Percentiles rank a stretch among this genome's conserved stretches.
These are phyloP conservation scores for Numida meleagris DNA, from an alignment of 2,113 vertebrate species.

Conservation along the genomic window DNA sequence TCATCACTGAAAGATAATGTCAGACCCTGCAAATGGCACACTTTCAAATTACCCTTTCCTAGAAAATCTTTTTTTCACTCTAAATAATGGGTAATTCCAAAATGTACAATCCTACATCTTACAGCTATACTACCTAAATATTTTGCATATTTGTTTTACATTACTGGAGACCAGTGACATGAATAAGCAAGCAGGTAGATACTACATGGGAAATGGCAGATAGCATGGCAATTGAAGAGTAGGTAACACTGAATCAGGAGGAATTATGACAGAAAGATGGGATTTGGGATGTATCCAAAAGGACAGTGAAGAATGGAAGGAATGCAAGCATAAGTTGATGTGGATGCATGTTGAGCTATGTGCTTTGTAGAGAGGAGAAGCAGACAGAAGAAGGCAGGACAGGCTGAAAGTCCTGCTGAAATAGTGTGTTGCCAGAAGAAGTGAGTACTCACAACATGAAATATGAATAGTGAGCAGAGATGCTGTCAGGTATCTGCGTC, in stretches of 20 bases:
- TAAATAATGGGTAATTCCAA: background rate
- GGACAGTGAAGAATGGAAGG: background rate
- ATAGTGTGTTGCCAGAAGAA: background rate
- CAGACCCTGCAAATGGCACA: background rate
- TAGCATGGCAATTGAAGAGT: background rate
- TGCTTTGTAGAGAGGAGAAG: background rate
- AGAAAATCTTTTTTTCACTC: background rate
- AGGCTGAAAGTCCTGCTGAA: background rate
- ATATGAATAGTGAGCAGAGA: background rate
- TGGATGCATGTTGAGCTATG: background rate
- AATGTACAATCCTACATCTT: background rate
- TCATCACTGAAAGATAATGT: background rate
- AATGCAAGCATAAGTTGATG: background rate
- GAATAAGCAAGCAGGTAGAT: background rate
- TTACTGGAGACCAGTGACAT: background rate
- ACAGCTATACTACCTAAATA: background rate
- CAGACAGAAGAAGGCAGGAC: background rate
- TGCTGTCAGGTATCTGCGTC: background rate
- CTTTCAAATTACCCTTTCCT: background rate
- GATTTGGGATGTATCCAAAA: slow-evolving; percentile 1
- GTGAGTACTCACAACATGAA: rapidly evolving
- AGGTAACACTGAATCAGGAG: background rate
- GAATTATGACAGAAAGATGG: background rate
- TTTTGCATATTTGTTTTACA: background rate
- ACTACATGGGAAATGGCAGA: background rate